Conservation (phyloP, 2,888 invertebrate species). For the Leistus spinibarbis region DNA sequence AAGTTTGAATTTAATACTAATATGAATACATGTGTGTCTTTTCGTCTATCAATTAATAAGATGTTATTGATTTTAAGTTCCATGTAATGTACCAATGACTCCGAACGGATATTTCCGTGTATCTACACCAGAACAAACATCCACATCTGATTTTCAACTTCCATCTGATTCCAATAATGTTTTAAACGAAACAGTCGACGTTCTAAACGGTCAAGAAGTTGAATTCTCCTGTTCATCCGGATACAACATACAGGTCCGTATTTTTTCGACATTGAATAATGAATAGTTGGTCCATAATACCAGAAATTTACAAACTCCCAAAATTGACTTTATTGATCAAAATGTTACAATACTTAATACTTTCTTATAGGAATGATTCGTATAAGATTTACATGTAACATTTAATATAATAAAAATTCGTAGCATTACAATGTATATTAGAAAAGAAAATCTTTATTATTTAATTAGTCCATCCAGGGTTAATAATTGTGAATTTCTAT, state of each 20-base stretch:
- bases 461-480: no score
- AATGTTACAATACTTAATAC: no score
- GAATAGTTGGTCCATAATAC: neutral
- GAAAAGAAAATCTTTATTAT: no score
- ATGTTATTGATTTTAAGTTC: slow-evolving; percentile 67
- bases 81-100: slow-evolving; percentile 72
- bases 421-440: no score
- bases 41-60: no score
- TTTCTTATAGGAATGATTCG: no score
- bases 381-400: no score
- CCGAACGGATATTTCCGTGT: slow-evolving; percentile 72
- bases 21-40: no score
- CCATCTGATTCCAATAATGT: slow-evolving; percentile 59
- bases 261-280: neutral
- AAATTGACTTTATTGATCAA: no score
- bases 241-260: slow-evolving; percentile 62
- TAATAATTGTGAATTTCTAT: neutral
- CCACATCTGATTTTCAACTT: slow-evolving; percentile 40
- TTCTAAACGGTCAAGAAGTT: slow-evolving; percentile 73
- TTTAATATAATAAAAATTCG: no score
- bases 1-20: no score
- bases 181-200: slow-evolving; percentile 64
- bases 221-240: slow-evolving; percentile 79
- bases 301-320: no score
- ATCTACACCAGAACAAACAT: slow-evolving; percentile 55